Percentiles rank a stretch among this genome's conserved stretches.
These are phyloP conservation scores for Cephus cinctus DNA, from an alignment of 1,140 invertebrate genomes.

Conservation along the genomic window DNA sequence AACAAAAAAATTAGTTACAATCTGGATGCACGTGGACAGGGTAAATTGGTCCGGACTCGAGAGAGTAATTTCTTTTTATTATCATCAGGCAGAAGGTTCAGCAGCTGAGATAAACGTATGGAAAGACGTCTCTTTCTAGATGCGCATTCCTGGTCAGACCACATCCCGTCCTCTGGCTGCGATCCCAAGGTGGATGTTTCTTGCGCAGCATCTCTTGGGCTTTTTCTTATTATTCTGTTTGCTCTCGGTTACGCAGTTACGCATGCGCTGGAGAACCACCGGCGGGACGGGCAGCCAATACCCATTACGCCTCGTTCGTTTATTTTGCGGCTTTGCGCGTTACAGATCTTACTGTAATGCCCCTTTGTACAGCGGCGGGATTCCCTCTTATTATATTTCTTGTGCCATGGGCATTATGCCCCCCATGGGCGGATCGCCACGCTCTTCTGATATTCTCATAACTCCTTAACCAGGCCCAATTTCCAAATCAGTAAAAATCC, in stretches of 20 bases:
- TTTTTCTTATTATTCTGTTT: constrained; percentile 30
- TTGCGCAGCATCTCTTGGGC: constrained; percentile 12
- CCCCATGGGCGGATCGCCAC: background rate
- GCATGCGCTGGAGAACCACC: constrained; percentile 56
- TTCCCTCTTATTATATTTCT: constrained; percentile 21
- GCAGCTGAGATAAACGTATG: too few relatives aligned
- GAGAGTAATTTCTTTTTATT: too few relatives aligned
- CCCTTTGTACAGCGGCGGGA: constrained; percentile 25
- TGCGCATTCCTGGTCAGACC: constrained; percentile 26
- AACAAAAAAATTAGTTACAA: too few relatives aligned
- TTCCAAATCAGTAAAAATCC: too few relatives aligned
- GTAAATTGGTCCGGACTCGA: too few relatives aligned
- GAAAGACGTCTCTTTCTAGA: constrained; percentile 19
- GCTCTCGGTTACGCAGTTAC: constrained; percentile 29
- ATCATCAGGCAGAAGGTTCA: too few relatives aligned
- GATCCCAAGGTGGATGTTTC: constrained; percentile 22
- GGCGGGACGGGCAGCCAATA: constrained; percentile 30
- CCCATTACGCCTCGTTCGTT: constrained; percentile 20
- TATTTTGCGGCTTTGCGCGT: constrained; percentile 28
- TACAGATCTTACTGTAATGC: constrained; percentile 31
- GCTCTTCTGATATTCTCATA: constrained; percentile 4
- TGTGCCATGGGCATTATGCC: constrained; percentile 18
- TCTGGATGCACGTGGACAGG: too few relatives aligned
- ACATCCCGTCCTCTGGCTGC: constrained; percentile 20
- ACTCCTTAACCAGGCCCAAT: background rate